A percentile compares a stretch with the other conserved stretches of the same genome.
These are phyloP conservation scores for Physella acuta DNA, from an alignment of 1,140 invertebrate genomes.

Conservation along the genomic window DNA sequence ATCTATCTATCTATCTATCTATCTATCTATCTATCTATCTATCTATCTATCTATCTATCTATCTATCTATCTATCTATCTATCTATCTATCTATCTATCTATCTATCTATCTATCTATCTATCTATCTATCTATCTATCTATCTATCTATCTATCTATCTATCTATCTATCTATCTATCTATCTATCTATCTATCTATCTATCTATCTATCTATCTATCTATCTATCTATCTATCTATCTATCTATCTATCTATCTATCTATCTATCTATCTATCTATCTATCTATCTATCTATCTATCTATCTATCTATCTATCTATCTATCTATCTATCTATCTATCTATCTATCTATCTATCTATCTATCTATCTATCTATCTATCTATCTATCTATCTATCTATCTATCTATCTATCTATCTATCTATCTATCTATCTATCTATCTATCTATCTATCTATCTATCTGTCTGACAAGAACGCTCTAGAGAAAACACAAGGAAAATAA, in stretches of 20 bases:
- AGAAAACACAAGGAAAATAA: conserved; percentile 1
- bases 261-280: conserved; percentile 19
- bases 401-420: conserved; percentile 9
- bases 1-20: too few species aligned
- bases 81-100: conserved; percentile 13
- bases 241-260: conserved; percentile 14
- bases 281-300: conserved; percentile 17
- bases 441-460: conserved; percentile 15
- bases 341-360: conserved; percentile 11
- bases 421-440: conserved; percentile 18
- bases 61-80: conserved; percentile 13
- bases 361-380: conserved; percentile 10
- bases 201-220: conserved; percentile 8
- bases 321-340: conserved; percentile 10
- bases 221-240: conserved; percentile 20
- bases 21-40: too few species aligned
- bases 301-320: conserved; percentile 7
- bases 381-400: conserved; percentile 10
- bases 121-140: conserved; percentile 13
- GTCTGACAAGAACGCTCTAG: neutral
- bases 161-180: conserved; percentile 13
- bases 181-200: conserved; percentile 12
- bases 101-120: conserved; percentile 13
- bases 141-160: conserved; percentile 13
- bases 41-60: too few species aligned